Evolutionary conservation across 2,888 invertebrate species (phyloP), one percentile per base, ranked within the genome.

Genomic region (Urechis unicinctus): DNA sequence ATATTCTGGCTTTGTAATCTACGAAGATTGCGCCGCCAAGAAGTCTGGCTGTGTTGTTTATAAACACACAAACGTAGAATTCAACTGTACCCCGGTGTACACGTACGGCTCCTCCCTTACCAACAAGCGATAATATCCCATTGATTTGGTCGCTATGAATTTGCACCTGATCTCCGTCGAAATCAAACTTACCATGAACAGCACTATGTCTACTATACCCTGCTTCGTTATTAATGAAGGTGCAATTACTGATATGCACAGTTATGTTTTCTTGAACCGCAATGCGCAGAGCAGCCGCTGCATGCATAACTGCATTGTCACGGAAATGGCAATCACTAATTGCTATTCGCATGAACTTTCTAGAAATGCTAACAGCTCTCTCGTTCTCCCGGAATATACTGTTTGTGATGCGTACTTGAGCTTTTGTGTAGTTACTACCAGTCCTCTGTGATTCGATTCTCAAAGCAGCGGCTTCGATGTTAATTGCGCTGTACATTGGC

Each of bases 91-190:
- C 58, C 21, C 50, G 48, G 6, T 55, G 55, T 1, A 59, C 55
- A 1, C 58, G 41, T 4, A 59, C 41, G 1, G 59, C 59, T 17
- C 59, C 59, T n/a, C 59, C 59, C 41, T 59, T 59, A 1, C 59
- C 59, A 1, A 57, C 59, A 6, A 59, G 30, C 22, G 51, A 51
- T 9, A 59, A 51, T 6, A 59, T 41, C 28, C 57, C 59, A n/a
- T 55, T 57, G 44, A 61, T 50, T 21, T 24, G 31, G 22, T 48
- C 26, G n/a, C 29, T 31, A 22, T 43, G 28, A 17, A 59, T 47
- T 22, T 44, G 28, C 3, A 59, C 44, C 42, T 55, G 53, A 24
- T 54, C 51, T 2, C 36, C 54, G 25, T 58, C 51, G 26, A 48
- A 26, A 3, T 59, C 54, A 41, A 57, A 59, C 9, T 36, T 24